These are phyloP conservation scores for Pseudomugil gertrudae DNA, from an alignment of 2,797 vertebrate species.

Conservation along the genomic window DNA sequence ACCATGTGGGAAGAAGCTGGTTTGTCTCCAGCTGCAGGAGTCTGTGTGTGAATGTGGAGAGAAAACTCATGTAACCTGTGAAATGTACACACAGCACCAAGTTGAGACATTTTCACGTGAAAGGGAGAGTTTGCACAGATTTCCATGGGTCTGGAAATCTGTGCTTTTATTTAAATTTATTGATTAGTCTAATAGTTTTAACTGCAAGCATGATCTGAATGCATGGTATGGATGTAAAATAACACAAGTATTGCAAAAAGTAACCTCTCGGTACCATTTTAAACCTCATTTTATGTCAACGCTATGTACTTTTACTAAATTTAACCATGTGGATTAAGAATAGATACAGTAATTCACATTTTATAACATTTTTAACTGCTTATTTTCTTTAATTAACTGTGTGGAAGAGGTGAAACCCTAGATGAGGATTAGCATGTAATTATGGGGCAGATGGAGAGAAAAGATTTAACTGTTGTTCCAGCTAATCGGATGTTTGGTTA, in stretches of 20 bases:
- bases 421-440: constrained; percentile 52
- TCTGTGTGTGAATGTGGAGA: constrained; percentile 33
- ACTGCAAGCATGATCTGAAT: not conserved
- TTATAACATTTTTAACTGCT: not conserved
- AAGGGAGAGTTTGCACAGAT: constrained; percentile 10
- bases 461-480: constrained; percentile 59
- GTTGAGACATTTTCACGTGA: constrained; percentile 2
- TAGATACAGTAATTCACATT: not conserved
- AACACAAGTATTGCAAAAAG: not conserved
- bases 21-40: constrained; percentile 52
- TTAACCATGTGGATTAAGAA: not conserved
- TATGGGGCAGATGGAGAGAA: constrained; percentile 66
- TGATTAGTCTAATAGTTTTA: not conserved
- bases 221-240: not conserved
- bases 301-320: not conserved
- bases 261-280: not conserved
- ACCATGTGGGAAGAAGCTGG: constrained; percentile 51
- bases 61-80: constrained; percentile 22
- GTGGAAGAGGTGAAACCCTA: too few species aligned
- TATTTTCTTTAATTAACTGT: not conserved
- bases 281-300: not conserved
- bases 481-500: constrained; percentile 74
- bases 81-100: constrained; percentile 30
- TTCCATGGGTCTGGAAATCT: not conserved
- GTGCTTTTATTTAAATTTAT: not conserved